Base-by-base conservation (phyloP, 2,797 vertebrate species). In the Diglossa cyanea region DNA sequence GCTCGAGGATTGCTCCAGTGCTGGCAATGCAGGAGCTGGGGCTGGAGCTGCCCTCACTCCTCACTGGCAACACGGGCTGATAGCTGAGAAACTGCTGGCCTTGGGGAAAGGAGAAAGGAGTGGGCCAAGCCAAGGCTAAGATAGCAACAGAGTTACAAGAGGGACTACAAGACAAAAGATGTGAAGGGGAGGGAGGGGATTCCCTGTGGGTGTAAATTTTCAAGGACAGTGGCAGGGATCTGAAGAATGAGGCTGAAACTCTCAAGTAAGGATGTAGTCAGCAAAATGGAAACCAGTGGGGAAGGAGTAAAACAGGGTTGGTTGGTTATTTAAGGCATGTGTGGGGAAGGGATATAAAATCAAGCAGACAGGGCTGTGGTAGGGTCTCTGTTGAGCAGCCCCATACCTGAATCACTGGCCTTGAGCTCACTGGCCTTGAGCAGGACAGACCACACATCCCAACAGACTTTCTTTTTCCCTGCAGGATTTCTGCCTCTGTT, bases 51-150 rank as follows among this genome's bases (percentile, higher is more conserved):
- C 63, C 31, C 39, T n/a, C 33, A 0, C 23, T 57, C 37, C 15
- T 31, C 71, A 3, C 15, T 4, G 35, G 19, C 16, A 18, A 6
- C 33, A 16, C 0, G 0, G 37, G 28, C 40, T 37, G 48, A 9
- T 0, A 9, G 65, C 0, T n/a, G 51, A 68, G 65, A 48, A 60
- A 33, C 51, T 33, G 67, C 73, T 21, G 63, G 24, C 50, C 2
- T 5, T 42, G 48, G 50, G 33, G 15, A 55, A 42, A 35, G 31
- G 55, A 25, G 12, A 61, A 57, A 50, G 63, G 10, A 73, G n/a
- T 4, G 54, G 10, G 18, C 45, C 45, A 51, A 9, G 6, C 28
- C 40, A 53, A 51, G 63, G 57, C 57, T 66, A 20, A 93, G 70
- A 17, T 5, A 45, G 48, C 33, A 61, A 35, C 30, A 53, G 26